Percentiles rank a stretch among this genome's conserved stretches.
phyloP scores from a whole-genome alignment of 1,140 invertebrate genomes.

The Microplitis demolitor region DNA sequence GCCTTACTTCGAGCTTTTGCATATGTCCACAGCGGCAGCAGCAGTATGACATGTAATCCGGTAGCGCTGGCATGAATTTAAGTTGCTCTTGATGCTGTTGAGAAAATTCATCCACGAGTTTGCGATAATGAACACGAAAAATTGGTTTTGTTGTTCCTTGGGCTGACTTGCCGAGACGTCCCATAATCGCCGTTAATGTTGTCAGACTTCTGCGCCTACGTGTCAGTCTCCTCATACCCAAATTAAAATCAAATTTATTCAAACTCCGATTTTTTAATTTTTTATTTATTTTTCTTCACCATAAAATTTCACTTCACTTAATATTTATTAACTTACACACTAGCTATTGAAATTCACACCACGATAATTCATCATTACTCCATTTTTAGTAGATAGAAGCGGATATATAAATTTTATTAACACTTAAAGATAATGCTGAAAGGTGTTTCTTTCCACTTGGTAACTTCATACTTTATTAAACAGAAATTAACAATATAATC shows the following conservation, averaged over 20 bases:
- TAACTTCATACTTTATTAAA: too few species aligned
- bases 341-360: too few species aligned
- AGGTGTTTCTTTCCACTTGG: too few species aligned
- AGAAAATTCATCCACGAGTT: conserved; percentile 65
- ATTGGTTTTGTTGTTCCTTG: conserved; percentile 54
- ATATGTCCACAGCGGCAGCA: conserved; percentile 70
- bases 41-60: conserved; percentile 69
- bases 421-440: too few species aligned
- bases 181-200: conserved; percentile 61
- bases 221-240: conserved; percentile 56
- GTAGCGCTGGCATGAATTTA: conserved; percentile 58
- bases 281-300: not conserved
- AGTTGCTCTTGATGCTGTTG: conserved; percentile 54
- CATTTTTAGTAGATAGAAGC: too few species aligned
- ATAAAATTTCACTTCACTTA: conserved; percentile 6
- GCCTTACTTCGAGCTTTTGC: conserved; percentile 68
- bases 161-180: conserved; percentile 57
- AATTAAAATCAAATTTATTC: not conserved
- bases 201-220: conserved; percentile 54
- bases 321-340: too few species aligned
- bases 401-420: too few species aligned
- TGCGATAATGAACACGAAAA: conserved; percentile 67
- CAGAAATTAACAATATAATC: too few species aligned
- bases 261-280: not conserved
- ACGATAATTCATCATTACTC: too few species aligned